Base-by-base conservation (phyloP, 2,113 vertebrate species). In the Baryphthengus martii region DNA sequence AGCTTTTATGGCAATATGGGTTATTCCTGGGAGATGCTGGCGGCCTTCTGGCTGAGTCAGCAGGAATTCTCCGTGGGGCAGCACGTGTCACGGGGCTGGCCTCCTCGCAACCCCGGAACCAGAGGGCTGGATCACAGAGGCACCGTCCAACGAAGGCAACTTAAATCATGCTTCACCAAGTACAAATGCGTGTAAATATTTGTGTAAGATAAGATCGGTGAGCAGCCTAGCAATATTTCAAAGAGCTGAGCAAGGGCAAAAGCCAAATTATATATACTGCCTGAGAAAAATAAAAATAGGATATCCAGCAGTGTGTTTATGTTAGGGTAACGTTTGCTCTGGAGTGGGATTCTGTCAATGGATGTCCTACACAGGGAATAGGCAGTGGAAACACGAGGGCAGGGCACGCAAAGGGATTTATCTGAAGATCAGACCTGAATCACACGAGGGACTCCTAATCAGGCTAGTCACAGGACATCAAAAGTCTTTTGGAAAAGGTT, bases 211-310 rank as follows among this genome's bases (percentile, higher is more conserved):
- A 96, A 95, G 90, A 96, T 96, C 70, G 3, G 86, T 39, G 88
- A 96, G 93, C 52, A 65, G 89, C 77, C 50, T 4, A 95, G 95
- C 85, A 81, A 94, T 95, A 96, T 97, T 97, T 98, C 95, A 97
- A 97, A 89, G 74, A 89, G 68, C 78, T 28, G 12, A 97, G 76
- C 89, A 94, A 95, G 95, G 95, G 88, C 58, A 91, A 95, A 92
- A 95, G 91, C 23, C 79, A 91, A 95, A 96, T 95, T 92, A 95
- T 95, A 73, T 88, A 79, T 74, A 65, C 82, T 96, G 76, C 56
- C 93, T 75, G 94, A 93, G 75, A 95, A 95, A 94, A 97, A 96
- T 72, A 85, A 95, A 83, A 79, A 16, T 8, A 76, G 80, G 82
- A 88, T 85, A 77, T 72, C 66, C 44, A 93, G 73, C 79, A 49